Conservation (phyloP, 2,888 invertebrate genomes). For the Uropetala carovei region DNA sequence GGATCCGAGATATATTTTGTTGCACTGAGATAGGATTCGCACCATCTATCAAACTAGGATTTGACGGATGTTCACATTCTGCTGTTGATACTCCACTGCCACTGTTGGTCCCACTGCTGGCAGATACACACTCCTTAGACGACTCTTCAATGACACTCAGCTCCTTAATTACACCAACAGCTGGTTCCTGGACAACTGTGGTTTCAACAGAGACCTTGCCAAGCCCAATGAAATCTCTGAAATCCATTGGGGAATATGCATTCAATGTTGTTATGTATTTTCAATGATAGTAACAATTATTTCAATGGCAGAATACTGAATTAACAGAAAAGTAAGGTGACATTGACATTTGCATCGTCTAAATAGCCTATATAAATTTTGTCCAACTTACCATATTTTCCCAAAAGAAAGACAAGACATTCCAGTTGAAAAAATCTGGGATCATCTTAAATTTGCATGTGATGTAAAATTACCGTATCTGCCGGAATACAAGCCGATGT, state of each 20-base stretch:
- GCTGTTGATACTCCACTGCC: neutral
- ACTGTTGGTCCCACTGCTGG: conserved; percentile 21
- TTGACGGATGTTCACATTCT: neutral
- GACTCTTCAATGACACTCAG: conserved; percentile 44
- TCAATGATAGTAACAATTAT: too few relatives aligned
- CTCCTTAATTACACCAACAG: neutral
- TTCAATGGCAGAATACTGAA: too few relatives aligned
- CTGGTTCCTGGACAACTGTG: neutral
- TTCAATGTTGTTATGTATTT: too few relatives aligned
- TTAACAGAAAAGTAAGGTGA: too few relatives aligned
- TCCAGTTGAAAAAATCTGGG: too few relatives aligned
- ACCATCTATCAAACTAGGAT: neutral
- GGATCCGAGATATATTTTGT: neutral
- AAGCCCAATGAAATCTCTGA: neutral
- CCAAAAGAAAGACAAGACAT: too few relatives aligned
- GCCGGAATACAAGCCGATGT: too few relatives aligned
- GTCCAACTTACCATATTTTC: too few relatives aligned
- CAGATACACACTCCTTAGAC: neutral
- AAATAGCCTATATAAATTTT: too few relatives aligned
- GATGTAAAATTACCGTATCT: too few relatives aligned
- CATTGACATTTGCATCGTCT: too few relatives aligned
- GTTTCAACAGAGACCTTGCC: neutral
- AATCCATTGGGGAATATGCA: neutral
- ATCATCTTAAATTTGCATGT: too few relatives aligned
- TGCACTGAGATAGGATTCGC: neutral